A percentile compares a stretch with the other conserved stretches of the same genome.
Conservation (phyloP, 2,888 invertebrate species). For the Eristalis tenax region DNA sequence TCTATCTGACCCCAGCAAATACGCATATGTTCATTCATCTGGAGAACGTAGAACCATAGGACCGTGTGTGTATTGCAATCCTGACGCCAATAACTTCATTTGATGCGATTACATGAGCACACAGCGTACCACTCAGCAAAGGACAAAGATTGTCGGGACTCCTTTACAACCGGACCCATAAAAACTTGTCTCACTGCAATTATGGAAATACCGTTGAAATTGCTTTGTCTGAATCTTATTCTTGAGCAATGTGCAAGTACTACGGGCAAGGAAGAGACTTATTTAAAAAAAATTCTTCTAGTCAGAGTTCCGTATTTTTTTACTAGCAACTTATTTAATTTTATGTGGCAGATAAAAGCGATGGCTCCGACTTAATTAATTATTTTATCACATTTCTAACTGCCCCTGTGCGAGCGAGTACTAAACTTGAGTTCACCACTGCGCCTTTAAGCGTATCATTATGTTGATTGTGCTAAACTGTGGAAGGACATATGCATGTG, state of each 20-base stretch:
- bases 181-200: not conserved
- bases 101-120: not conserved
- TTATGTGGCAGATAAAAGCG: not conserved
- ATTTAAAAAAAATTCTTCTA: not conserved
- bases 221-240: too few relatives aligned
- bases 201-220: not conserved
- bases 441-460: not conserved
- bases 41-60: not conserved
- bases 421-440: not conserved
- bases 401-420: not conserved
- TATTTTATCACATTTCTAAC: not conserved
- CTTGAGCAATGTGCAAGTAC: too few relatives aligned
- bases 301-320: not conserved
- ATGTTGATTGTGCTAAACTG: not conserved
- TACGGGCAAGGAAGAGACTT: not conserved
- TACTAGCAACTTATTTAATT: not conserved
- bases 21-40: not conserved
- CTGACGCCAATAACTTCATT: not conserved
- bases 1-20: not conserved
- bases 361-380: not conserved
- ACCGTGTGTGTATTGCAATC: not conserved
- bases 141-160: not conserved
- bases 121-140: not conserved
- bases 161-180: not conserved
- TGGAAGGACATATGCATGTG: not conserved